phyloP scores from a whole-genome alignment of 2,888 invertebrate genomes.

The Melitaea athalia region DNA sequence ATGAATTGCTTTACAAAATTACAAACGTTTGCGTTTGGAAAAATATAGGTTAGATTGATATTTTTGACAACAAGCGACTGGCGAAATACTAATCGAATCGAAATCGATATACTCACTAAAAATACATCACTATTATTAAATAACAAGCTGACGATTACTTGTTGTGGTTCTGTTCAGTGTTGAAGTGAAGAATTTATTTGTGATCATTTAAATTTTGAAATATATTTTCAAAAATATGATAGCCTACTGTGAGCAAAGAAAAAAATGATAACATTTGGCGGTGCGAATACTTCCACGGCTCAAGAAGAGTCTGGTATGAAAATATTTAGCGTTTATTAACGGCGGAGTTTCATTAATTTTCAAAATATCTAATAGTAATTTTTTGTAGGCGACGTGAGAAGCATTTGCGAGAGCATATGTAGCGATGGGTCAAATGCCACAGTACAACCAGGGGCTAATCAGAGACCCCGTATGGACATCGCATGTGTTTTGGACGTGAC shows the following conservation, averaged over 20 bases:
- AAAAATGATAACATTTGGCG: slow-evolving; percentile 78
- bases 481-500: slow-evolving; percentile 92
- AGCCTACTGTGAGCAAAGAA: slow-evolving; percentile 64
- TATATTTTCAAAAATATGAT: slow-evolving; percentile 56
- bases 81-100: background rate
- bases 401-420: slow-evolving; percentile 79
- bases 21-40: too few species aligned
- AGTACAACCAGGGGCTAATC: slow-evolving; percentile 69
- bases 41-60: background rate
- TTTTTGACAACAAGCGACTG: background rate
- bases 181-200: slow-evolving; percentile 54
- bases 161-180: slow-evolving; percentile 44
- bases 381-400: slow-evolving; percentile 73
- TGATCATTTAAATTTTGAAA: slow-evolving; percentile 48
- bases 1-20: too few species aligned
- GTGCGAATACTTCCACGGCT: slow-evolving; percentile 66
- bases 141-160: slow-evolving; percentile 60
- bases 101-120: background rate
- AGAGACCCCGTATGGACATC: slow-evolving; percentile 90
- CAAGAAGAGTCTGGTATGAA: slow-evolving; percentile 72
- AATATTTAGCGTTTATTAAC: slow-evolving; percentile 32
- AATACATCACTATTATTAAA: slow-evolving; percentile 69
- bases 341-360: slow-evolving; percentile 32
- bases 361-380: slow-evolving; percentile 40
- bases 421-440: slow-evolving; percentile 80